phyloP scores from a whole-genome alignment of 2,888 invertebrate species.

The Orthonevra nobilis region DNA sequence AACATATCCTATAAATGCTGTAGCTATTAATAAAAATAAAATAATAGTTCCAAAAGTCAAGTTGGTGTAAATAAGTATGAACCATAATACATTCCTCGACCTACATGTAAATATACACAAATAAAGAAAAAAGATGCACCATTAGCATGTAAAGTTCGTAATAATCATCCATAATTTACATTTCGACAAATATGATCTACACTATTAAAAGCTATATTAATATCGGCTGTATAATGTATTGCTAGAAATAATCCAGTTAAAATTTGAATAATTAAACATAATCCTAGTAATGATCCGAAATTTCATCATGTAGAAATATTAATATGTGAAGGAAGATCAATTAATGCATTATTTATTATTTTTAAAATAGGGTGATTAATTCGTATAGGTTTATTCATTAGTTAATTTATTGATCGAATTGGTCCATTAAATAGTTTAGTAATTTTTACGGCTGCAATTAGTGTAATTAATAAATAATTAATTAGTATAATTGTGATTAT shows the following conservation, averaged over 20 bases:
- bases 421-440: conserved; percentile 82
- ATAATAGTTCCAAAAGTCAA: conserved; percentile 86
- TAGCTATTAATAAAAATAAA: conserved; percentile 85
- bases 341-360: conserved; percentile 83
- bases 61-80: conserved; percentile 82
- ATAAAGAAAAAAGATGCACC: conserved; percentile 88
- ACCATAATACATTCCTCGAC: conserved; percentile 84
- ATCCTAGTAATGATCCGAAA: conserved; percentile 84
- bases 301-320: conserved; percentile 86
- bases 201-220: conserved; percentile 84
- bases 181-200: conserved; percentile 86
- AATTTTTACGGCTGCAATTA: conserved; percentile 83
- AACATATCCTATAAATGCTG: conserved; percentile 89
- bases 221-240: conserved; percentile 85
- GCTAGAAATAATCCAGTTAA: conserved; percentile 85
- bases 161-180: conserved; percentile 85
- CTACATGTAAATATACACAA: conserved; percentile 85
- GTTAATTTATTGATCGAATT: conserved; percentile 80
- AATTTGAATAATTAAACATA: conserved; percentile 85
- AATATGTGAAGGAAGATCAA: conserved; percentile 83
- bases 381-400: conserved; percentile 81
- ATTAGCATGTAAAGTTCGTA: conserved; percentile 86
- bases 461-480: conserved; percentile 83
- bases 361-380: conserved; percentile 81
- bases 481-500: conserved; percentile 82